Conservation (phyloP, 2,888 invertebrate genomes). For the Xanthorhoe spadicearia region DNA sequence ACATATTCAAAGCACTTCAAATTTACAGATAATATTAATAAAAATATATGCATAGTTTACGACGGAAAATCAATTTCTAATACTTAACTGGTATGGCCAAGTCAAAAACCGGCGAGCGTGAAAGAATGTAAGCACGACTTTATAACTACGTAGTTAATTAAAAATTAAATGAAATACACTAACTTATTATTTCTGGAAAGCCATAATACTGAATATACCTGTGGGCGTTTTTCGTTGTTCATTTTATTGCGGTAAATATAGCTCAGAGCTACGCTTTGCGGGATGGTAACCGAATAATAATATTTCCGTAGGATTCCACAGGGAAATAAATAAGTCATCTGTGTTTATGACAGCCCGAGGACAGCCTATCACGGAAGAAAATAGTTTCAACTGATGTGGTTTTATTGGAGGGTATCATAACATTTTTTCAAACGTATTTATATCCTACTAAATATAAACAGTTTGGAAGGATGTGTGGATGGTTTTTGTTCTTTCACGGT, state of each 20-base stretch:
- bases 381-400: neutral
- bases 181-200: too few species aligned
- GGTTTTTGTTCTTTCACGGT: too few species aligned
- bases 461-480: too few species aligned
- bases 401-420: neutral
- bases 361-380: neutral
- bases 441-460: too few species aligned
- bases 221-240: neutral
- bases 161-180: too few species aligned
- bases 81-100: too few species aligned
- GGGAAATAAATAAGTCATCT: neutral
- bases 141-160: too few species aligned
- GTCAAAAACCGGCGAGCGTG: too few species aligned
- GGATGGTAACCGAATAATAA: neutral
- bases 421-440: neutral
- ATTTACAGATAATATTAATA: neutral
- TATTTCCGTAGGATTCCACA: neutral
- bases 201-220: neutral
- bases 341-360: neutral
- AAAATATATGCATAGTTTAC: too few species aligned
- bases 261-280: neutral
- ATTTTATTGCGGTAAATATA: constrained; percentile 1
- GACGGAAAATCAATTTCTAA: too few species aligned
- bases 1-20: neutral
- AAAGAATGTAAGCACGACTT: too few species aligned